Evolutionary conservation across 1,140 invertebrate genomes (phyloP).

Genomic region (Nephila pilipes): DNA sequence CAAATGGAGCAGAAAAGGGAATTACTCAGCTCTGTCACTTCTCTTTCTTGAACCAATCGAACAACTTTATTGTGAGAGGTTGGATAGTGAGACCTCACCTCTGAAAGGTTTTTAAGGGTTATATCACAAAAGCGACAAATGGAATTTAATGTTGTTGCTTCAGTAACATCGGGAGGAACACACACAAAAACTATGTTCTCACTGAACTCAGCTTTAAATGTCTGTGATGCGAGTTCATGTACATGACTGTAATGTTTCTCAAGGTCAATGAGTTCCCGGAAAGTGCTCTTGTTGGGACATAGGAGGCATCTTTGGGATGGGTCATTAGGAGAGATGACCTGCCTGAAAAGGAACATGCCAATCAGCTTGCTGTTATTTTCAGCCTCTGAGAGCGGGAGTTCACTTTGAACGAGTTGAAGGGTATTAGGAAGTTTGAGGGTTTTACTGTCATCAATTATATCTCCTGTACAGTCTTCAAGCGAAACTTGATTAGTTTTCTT

Average conservation of each 20-base stretch:
- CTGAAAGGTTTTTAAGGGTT: slow-evolving; percentile 68
- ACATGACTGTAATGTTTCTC: slow-evolving; percentile 77
- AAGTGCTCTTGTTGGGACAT: slow-evolving; percentile 71
- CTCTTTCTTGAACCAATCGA: slow-evolving; percentile 57
- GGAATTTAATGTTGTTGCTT: slow-evolving; percentile 72
- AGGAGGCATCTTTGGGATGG: slow-evolving; percentile 77
- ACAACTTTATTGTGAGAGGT: slow-evolving; percentile 77
- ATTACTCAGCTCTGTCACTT: slow-evolving; percentile 44
- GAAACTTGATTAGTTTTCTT: neutral
- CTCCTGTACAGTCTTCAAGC: slow-evolving; percentile 40
- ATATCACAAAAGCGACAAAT: slow-evolving; percentile 71
- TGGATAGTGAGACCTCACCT: slow-evolving; percentile 77
- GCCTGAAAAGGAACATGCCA: slow-evolving; percentile 78
- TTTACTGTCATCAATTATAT: slow-evolving; percentile 43
- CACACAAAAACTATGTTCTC: slow-evolving; percentile 79
- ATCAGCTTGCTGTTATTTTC: slow-evolving; percentile 76
- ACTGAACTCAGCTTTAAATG: slow-evolving; percentile 78
- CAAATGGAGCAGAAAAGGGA: slow-evolving; percentile 78
- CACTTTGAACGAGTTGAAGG: slow-evolving; percentile 78
- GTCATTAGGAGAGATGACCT: slow-evolving; percentile 77
- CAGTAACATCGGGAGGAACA: slow-evolving; percentile 76
- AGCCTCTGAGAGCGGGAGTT: slow-evolving; percentile 78
- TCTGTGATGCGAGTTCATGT: slow-evolving; percentile 78
- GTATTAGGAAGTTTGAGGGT: slow-evolving; percentile 78
- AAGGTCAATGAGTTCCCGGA: slow-evolving; percentile 75